Conservation (phyloP, 2,888 invertebrate species). For the Sminthurides aquaticus region DNA sequence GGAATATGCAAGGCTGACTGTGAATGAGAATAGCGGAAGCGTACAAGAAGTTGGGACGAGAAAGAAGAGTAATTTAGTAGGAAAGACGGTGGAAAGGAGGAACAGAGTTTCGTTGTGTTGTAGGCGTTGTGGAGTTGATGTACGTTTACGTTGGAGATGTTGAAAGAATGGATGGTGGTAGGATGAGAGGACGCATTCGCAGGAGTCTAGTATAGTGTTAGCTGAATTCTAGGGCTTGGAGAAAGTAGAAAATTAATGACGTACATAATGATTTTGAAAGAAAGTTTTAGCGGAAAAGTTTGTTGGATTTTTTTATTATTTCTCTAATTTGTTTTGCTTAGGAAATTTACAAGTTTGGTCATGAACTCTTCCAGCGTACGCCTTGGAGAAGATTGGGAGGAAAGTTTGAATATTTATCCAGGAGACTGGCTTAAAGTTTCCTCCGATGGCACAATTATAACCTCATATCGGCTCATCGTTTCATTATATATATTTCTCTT, state of each 20-base stretch:
- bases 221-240: too few relatives aligned
- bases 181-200: too few relatives aligned
- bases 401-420: background rate
- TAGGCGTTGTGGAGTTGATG: background rate
- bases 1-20: too few relatives aligned
- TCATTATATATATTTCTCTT: background rate
- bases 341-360: background rate
- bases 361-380: background rate
- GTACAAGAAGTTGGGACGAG: too few relatives aligned
- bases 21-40: too few relatives aligned
- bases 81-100: too few relatives aligned
- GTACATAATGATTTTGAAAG: background rate
- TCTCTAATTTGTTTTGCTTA: background rate
- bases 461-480: background rate
- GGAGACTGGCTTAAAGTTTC: background rate
- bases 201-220: too few relatives aligned
- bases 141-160: too few relatives aligned
- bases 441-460: background rate
- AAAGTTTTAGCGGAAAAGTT: background rate
- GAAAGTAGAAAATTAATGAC: background rate
- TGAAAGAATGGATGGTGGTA: too few relatives aligned
- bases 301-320: background rate
- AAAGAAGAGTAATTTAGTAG: too few relatives aligned
- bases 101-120: background rate
- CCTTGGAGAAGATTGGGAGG: background rate